Evolutionary conservation across 35 echinoderm and acorn worm species (phyloP), one percentile per base, ranked within the genome.

Genomic region (Holothuria glaberrima): DNA sequence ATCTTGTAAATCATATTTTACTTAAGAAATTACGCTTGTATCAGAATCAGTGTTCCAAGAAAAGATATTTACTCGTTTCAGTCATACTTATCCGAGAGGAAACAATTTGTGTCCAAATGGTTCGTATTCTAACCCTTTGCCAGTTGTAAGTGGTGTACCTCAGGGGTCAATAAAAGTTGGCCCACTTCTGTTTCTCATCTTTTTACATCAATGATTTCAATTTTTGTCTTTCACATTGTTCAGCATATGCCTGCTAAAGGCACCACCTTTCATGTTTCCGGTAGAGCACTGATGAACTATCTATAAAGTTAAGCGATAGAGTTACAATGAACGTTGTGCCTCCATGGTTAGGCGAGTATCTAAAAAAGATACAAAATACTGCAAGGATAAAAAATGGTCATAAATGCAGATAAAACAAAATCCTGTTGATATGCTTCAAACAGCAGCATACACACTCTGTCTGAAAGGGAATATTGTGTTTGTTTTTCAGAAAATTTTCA

Each of bases 161-260:
- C 66, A 69, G 66, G 66, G 66, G 66, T 69, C 66, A 16, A 69
- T 69, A 69, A 69, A n/a, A n/a, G n/a, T 69, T n/a, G 66, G 25
- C 24, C 66, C 74, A 24, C 26, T 78, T 41, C 25, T 78, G 74
- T 78, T 78, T 50, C 74, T n/a, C 38, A 48, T 78, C 9, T n/a
- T n/a, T n/a, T n/a, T 78, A 78, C 20, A 48, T 78, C 50, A 78
- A 78, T 16, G 74, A 52, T 48, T 78, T 22, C 38, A 19, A 78
- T 78, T 78, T 78, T 26, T 69, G 66, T 69, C 66, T 69, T 69
- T 69, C 66, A 29, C 66, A 69, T 33, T 69, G 66, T 16, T n/a
- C 66, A 69, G 66, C 66, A 69, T 26, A 69, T 69, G 66, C 25
- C 25, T 69, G 66, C 66, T 69, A 22, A 69, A 26, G 22, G 25